These are phyloP conservation scores for Spongilla lacustris DNA, from an alignment of 37 sponge, comb jelly and placozoan species.

Conservation along the genomic window DNA sequence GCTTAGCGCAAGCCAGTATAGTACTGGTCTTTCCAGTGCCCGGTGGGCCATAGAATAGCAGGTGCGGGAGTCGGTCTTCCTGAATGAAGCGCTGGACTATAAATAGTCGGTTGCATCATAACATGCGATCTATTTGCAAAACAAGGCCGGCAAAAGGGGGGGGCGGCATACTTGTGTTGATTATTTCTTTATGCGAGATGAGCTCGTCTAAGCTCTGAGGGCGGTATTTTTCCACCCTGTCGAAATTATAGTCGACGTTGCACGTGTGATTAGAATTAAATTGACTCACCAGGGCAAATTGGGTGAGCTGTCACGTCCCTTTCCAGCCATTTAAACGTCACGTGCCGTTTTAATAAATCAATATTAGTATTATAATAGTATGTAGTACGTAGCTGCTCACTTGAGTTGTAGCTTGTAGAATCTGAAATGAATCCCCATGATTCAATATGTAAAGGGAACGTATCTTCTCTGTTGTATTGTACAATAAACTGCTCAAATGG, in stretches of 20 bases:
- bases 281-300: slow-evolving; percentile 55
- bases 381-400: no score
- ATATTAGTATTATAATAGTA: no score
- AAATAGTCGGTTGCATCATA: slow-evolving; percentile 1
- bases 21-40: slow-evolving; percentile 98
- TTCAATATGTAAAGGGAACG: no score
- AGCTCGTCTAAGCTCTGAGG: slow-evolving; percentile 88
- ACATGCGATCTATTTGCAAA: neutral
- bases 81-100: slow-evolving; percentile 89
- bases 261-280: neutral
- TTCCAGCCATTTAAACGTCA: no score
- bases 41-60: slow-evolving; percentile 98
- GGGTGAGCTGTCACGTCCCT: neutral
- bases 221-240: slow-evolving; percentile 98
- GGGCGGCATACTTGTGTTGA: slow-evolving; percentile 76
- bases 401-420: no score
- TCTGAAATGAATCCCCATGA: no score
- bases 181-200: slow-evolving; percentile 96
- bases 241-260: neutral
- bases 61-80: slow-evolving; percentile 90
- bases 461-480: no score
- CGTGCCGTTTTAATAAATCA: no score
- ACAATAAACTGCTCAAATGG: no score
- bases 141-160: no score
- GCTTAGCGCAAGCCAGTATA: slow-evolving; percentile 92